A percentile compares a stretch with the other conserved stretches of the same genome.
Evolutionary conservation across 1,140 invertebrate genomes (phyloP).

Genomic region (Hypothenemus hampei): DNA sequence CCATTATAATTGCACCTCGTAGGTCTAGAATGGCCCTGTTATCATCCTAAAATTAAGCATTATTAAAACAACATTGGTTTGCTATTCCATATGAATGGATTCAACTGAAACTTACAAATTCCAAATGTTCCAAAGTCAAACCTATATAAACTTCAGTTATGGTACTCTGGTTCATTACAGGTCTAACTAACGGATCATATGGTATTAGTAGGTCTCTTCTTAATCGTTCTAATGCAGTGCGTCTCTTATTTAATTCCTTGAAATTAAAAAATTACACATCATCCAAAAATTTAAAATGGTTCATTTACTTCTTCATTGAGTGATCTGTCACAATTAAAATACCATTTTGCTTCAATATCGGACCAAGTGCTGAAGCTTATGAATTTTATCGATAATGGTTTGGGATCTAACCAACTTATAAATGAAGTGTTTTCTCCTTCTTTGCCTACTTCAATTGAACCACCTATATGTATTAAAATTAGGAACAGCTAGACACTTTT

Average conservation of each 20-base stretch:
- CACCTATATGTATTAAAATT: too few species aligned
- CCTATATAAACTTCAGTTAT: constrained; percentile 30
- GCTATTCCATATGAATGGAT: constrained; percentile 1
- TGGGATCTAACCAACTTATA: constrained; percentile 50
- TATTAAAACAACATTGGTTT: too few species aligned
- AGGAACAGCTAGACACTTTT: too few species aligned
- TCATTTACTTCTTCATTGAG: constrained; percentile 29
- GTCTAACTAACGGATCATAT: constrained; percentile 39
- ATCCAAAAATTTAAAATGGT: neutral
- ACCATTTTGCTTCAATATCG: constrained; percentile 54
- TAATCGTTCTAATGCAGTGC: constrained; percentile 37
- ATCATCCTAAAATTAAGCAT: constrained; percentile 39
- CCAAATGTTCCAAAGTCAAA: constrained; percentile 31
- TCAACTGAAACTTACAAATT: neutral
- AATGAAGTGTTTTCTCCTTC: constrained; percentile 52
- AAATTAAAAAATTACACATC: neutral
- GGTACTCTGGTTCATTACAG: constrained; percentile 29
- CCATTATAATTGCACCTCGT: constrained; percentile 35
- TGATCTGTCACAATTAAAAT: constrained; percentile 51
- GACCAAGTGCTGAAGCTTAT: constrained; percentile 58
- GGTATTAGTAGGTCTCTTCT: constrained; percentile 34
- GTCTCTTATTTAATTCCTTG: constrained; percentile 34
- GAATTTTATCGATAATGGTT: constrained; percentile 50
- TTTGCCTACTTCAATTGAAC: constrained; percentile 49
- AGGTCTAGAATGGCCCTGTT: constrained; percentile 32